These are phyloP conservation scores for Notothenia rossii DNA, from an alignment of 2,113 vertebrate genomes.

Conservation along the genomic window DNA sequence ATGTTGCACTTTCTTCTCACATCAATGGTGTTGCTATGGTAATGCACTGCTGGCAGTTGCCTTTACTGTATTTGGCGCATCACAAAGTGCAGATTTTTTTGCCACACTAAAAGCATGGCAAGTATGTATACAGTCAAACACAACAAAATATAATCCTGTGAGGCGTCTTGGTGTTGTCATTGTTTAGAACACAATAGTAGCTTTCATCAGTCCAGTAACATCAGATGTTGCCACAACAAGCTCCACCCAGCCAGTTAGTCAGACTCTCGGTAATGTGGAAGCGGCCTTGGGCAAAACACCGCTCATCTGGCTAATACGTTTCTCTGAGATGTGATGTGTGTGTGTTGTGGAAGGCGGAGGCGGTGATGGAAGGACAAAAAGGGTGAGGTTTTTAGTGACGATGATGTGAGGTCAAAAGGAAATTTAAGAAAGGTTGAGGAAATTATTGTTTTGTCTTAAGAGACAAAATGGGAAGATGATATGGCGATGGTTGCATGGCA, in stretches of 20 bases:
- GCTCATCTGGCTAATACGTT: constrained; percentile 49
- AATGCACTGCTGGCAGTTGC: constrained; percentile 52
- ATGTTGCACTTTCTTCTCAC: constrained; percentile 30
- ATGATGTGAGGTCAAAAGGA: not conserved
- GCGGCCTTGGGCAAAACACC: constrained; percentile 58
- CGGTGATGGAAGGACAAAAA: not conserved
- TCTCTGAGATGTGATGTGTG: constrained; percentile 35
- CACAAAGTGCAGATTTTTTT: constrained; percentile 30
- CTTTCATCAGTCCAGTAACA: constrained; percentile 20
- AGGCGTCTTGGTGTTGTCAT: constrained; percentile 10
- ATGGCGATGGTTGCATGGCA: not conserved
- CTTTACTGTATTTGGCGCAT: constrained; percentile 37
- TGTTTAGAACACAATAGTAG: constrained; percentile 8
- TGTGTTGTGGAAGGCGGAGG: constrained; percentile 46
- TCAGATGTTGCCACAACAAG: constrained; percentile 32
- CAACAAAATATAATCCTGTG: not conserved
- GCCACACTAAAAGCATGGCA: not conserved
- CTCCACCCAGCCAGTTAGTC: constrained; percentile 39
- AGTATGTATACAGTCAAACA: not conserved
- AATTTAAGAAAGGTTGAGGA: not conserved
- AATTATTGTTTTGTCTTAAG: constrained; percentile 12
- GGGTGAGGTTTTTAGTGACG: constrained; percentile 17
- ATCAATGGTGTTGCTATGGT: constrained; percentile 75
- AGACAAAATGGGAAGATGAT: not conserved
- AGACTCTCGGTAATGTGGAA: constrained; percentile 22